Evolutionary conservation across 2,797 vertebrate genomes (phyloP).

Genomic region (Kryptopterus vitreolus): DNA sequence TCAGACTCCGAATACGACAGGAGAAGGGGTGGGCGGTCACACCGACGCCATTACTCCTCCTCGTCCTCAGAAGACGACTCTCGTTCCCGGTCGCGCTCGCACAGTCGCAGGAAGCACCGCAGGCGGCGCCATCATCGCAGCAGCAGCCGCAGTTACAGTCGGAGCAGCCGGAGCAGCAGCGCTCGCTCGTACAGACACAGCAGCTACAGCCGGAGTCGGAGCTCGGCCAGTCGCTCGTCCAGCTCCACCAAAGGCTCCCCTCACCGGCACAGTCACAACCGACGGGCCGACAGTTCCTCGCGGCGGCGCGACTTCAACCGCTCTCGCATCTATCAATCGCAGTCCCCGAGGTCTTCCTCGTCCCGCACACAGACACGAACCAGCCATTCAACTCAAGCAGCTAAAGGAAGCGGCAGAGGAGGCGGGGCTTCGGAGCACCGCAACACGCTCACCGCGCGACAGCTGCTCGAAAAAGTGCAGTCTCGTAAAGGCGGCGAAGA

Average conservation of each 20-base stretch:
- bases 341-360: slow-evolving; percentile 86
- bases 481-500: slow-evolving; percentile 82
- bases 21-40: slow-evolving; percentile 75
- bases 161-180: slow-evolving; percentile 88
- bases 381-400: slow-evolving; percentile 63
- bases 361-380: slow-evolving; percentile 71
- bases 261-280: slow-evolving; percentile 67
- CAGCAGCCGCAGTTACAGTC: slow-evolving; percentile 78
- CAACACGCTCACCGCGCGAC: slow-evolving; percentile 88
- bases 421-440: slow-evolving; percentile 79
- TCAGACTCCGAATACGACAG: slow-evolving; percentile 89
- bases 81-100: slow-evolving; percentile 86
- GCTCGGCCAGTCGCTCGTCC: slow-evolving; percentile 88
- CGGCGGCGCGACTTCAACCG: slow-evolving; percentile 88
- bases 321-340: slow-evolving; percentile 92
- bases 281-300: slow-evolving; percentile 80
- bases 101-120: slow-evolving; percentile 80
- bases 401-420: slow-evolving; percentile 62
- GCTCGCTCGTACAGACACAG: slow-evolving; percentile 88
- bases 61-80: slow-evolving; percentile 84
- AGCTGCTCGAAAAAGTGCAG: slow-evolving; percentile 91
- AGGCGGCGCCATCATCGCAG: slow-evolving; percentile 75
- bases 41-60: slow-evolving; percentile 85
- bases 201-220: slow-evolving; percentile 89
- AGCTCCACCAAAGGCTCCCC: slow-evolving; percentile 77